Evolutionary conservation across 2,113 vertebrate species (phyloP).

Genomic region (Callorhinus ursinus): DNA sequence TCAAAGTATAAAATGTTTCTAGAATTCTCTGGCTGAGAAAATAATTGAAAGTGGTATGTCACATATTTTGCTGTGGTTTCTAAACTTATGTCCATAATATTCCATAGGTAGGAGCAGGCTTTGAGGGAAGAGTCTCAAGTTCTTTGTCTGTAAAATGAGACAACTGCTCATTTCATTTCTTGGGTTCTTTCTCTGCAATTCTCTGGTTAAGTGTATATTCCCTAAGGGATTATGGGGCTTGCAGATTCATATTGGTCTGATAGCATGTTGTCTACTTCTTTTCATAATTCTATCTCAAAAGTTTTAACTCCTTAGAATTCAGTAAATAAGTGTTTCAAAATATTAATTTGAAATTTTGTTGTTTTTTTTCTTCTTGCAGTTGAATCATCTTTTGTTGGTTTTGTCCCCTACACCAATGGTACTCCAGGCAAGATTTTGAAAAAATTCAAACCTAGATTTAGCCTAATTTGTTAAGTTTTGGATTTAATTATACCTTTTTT

Average conservation of each 20-base stretch:
- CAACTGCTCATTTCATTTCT: not conserved
- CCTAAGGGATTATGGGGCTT: not conserved
- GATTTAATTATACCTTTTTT: conserved; percentile 62
- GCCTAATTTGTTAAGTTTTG: conserved; percentile 55
- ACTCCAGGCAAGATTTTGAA: conserved; percentile 82
- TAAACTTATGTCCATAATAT: conserved; percentile 32
- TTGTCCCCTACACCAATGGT: conserved; percentile 78
- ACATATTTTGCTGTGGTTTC: conserved; percentile 5
- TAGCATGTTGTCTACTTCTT: conserved; percentile 26
- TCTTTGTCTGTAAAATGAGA: conserved; percentile 12
- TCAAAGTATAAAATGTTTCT: conserved; percentile 56
- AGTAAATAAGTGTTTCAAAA: conserved; percentile 47
- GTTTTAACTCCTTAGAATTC: conserved; percentile 33
- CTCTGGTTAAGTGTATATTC: conserved; percentile 21
- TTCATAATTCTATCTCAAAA: conserved; percentile 48
- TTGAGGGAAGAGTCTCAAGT: not conserved
- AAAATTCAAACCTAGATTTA: conserved; percentile 72
- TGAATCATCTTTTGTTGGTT: conserved; percentile 77
- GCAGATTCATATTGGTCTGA: not conserved
- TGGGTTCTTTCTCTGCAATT: conserved; percentile 7
- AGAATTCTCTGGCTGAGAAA: conserved; percentile 26
- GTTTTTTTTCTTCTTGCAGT: conserved; percentile 25
- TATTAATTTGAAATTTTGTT: conserved; percentile 46
- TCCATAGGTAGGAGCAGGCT: not conserved
- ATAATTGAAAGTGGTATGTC: not conserved